Evolutionary conservation across 2,797 vertebrate genomes (phyloP), one percentile per base, ranked within the genome.

Genomic region (Cynopterus sphinx): DNA sequence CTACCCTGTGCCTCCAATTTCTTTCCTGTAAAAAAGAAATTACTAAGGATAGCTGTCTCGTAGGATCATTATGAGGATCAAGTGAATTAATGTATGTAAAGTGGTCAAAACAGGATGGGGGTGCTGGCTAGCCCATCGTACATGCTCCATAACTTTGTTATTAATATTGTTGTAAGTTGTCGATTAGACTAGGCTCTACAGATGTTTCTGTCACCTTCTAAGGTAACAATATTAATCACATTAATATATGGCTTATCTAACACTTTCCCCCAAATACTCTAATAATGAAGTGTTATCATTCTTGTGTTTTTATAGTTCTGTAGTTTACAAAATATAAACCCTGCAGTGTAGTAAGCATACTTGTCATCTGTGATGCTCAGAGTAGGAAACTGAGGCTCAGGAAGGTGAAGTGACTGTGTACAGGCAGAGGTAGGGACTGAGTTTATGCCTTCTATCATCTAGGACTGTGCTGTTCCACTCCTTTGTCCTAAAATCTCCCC

Each of bases 51-150:
- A 33, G 5, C 2, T 39, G 2, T 24, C 12, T 75, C 28, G 22
- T 5, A 28, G 61, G 22, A 4, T 59, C 24, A 13, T 31, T 31
- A 9, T 33, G 51, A 33, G 55, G 16, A 24, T 31, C 49, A 28
- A 70, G 36, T 68, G n/a, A 59, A 57, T 88, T n/a, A 36, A 19
- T 15, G n/a, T 2, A 16, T 11, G 5, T 41, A 31, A 75, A 61
- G 36, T 16, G 57, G 59, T 90, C 13, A 75, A 51, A 65, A 36
- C 31, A 63, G 70, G 57, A 57, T 8, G 9, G 2, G 9, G 68
- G 26, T 9, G 6, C 3, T 26, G n/a, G 59, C 24, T 12, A 31
- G 59, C 41, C 6, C 9, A 4, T 1, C 11, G 2, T 3, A 4
- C 0, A 2, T 12, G 24, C 24, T 67, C 31, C 26, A 1, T 11